Evolutionary conservation across 2,797 vertebrate genomes (phyloP).

Genomic region (Fistularia commersonii): DNA sequence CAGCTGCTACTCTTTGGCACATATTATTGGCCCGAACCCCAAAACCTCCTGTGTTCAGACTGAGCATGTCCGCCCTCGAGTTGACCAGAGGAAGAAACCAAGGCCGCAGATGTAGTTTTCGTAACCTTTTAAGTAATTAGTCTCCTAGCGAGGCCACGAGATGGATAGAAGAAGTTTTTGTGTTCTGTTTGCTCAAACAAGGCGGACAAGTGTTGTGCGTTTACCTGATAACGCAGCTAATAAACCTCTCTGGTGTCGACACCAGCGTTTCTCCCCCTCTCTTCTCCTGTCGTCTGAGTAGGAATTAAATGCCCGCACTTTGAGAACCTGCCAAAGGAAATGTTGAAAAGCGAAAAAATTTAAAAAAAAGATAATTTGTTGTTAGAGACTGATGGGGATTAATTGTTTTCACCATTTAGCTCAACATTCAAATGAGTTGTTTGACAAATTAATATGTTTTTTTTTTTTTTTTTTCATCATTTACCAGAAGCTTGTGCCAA

Average conservation of each 20-base stretch:
- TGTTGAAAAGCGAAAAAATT: conserved; percentile 9
- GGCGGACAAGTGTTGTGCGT: conserved; percentile 61
- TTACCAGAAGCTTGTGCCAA: no score
- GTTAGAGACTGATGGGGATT: conserved; percentile 48
- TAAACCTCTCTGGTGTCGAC: conserved; percentile 55
- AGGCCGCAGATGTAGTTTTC: conserved; percentile 29
- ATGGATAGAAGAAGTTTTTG: conserved; percentile 51
- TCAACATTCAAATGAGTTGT: conserved; percentile 19
- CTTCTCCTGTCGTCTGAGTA: conserved; percentile 42
- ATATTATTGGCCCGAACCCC: no score
- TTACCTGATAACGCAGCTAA: conserved; percentile 70
- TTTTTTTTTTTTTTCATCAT: not conserved
- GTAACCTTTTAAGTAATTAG: conserved; percentile 54
- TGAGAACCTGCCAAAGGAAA: conserved; percentile 52
- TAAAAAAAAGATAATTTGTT: conserved; percentile 28
- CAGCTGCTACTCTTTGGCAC: no score
- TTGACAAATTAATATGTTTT: conserved; percentile 17
- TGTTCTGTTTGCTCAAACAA: conserved; percentile 55
- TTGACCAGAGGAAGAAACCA: not conserved
- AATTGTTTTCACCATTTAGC: conserved; percentile 46
- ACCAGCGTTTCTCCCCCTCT: conserved; percentile 38
- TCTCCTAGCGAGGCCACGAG: conserved; percentile 34
- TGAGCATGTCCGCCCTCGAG: no score
- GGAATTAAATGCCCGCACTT: conserved; percentile 43
- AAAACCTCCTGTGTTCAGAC: no score